Conservation (phyloP, 1,140 invertebrate species). For the Drosophila malerkotliana region DNA sequence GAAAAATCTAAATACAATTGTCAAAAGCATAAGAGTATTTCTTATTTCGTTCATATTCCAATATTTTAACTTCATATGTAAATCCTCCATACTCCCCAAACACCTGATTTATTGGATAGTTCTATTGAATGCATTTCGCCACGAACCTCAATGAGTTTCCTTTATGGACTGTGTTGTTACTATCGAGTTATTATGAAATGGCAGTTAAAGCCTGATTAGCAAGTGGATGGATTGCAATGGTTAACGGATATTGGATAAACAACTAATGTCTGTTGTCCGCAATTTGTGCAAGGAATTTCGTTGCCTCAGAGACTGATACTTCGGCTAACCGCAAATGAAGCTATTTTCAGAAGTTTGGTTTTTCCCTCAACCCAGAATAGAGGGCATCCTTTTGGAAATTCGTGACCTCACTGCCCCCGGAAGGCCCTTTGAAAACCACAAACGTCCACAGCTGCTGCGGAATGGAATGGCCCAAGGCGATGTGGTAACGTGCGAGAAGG, state of each 20-base stretch:
- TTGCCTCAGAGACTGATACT: constrained; percentile 1
- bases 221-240: constrained; percentile 46
- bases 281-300: constrained; percentile 1
- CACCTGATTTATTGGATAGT: constrained; percentile 56
- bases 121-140: constrained; percentile 36
- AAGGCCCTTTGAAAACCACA: constrained; percentile 39
- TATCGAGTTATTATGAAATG: constrained; percentile 44
- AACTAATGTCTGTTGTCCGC: constrained; percentile 25
- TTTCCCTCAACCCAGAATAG: neutral
- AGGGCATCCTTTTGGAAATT: neutral
- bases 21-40: neutral
- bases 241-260: constrained; percentile 35
- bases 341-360: constrained; percentile 5
- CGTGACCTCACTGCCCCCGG: neutral
- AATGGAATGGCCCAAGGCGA: constrained; percentile 52
- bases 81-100: neutral
- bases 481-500: constrained; percentile 48
- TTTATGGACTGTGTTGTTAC: constrained; percentile 16
- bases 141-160: constrained; percentile 26
- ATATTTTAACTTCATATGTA: neutral
- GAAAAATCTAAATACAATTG: too few relatives aligned
- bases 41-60: neutral
- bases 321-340: constrained; percentile 51
- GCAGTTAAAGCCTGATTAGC: constrained; percentile 55
- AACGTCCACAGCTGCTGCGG: constrained; percentile 59